A percentile compares a stretch with the other conserved stretches of the same genome.
These are phyloP conservation scores for Hylomyscus alleni DNA, from an alignment of 2,797 vertebrate genomes.

Conservation along the genomic window DNA sequence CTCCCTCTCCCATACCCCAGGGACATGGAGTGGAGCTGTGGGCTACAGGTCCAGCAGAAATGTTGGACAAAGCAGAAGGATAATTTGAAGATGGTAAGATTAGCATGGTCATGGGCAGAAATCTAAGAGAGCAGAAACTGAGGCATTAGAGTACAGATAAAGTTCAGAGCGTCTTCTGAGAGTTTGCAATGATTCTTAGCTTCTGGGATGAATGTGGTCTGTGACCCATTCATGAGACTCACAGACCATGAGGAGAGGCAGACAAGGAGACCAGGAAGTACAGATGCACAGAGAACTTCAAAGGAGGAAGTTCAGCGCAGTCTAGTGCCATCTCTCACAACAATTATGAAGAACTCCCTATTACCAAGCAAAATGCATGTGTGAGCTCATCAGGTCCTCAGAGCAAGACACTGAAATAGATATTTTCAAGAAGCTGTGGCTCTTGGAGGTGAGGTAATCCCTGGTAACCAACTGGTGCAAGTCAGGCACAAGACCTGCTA, in stretches of 20 bases:
- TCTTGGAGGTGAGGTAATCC: slow-evolving; percentile 26
- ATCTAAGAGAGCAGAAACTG: neutral
- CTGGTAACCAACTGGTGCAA: neutral
- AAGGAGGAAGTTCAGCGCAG: neutral
- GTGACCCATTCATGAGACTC: neutral
- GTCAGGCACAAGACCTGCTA: neutral
- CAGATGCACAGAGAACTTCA: neutral
- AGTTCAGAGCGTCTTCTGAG: neutral
- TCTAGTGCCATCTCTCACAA: neutral
- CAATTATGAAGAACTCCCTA: neutral
- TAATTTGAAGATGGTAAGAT: neutral
- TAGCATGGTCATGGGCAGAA: neutral
- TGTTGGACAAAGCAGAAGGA: neutral
- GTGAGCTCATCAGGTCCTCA: slow-evolving; percentile 30
- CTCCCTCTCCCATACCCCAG: neutral
- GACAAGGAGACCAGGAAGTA: neutral
- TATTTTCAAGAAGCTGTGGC: slow-evolving; percentile 46
- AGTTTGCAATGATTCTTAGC: neutral
- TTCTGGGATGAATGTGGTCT: neutral
- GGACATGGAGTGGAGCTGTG: neutral
- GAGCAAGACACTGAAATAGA: slow-evolving; percentile 10
- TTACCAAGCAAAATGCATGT: neutral
- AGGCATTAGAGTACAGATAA: neutral
- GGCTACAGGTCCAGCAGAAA: neutral
- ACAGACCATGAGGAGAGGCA: neutral